A percentile compares a stretch with the other conserved stretches of the same genome.
Conservation (phyloP, 2,797 vertebrate species). For the Ciconia nigra region DNA sequence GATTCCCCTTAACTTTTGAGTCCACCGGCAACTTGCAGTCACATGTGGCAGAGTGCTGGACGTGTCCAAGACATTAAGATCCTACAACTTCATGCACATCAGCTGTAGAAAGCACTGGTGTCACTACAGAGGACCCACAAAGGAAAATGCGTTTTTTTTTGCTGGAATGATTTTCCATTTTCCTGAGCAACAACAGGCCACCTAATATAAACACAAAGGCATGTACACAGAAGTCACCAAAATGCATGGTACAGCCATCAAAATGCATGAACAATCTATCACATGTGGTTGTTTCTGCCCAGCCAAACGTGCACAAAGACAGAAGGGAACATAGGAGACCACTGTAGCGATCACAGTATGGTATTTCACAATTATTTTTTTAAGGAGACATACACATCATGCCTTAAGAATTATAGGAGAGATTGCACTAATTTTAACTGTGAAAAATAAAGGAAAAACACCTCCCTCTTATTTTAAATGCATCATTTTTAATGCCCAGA, state of each 20-base stretch:
- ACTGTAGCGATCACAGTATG: neutral
- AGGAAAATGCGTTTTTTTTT: neutral
- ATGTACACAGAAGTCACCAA: neutral
- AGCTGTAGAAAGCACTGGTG: neutral
- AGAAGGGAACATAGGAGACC: neutral
- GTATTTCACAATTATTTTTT: neutral
- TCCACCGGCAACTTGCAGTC: neutral
- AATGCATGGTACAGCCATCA: neutral
- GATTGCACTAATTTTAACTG: neutral
- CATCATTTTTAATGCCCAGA: neutral
- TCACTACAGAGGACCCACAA: neutral
- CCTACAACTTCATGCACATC: neutral
- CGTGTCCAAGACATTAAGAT: neutral
- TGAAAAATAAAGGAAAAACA: neutral
- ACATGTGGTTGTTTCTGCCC: neutral
- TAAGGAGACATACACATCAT: neutral
- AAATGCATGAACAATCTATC: neutral
- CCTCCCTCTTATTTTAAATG: neutral
- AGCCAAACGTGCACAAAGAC: neutral
- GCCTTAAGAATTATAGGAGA: neutral
- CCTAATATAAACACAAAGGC: neutral
- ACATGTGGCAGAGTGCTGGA: rapidly evolving
- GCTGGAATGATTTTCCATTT: neutral
- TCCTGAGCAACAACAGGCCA: neutral
- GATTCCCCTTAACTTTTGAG: neutral